These are phyloP conservation scores for Margaritifera margaritifera DNA, from an alignment of 2,888 invertebrate genomes.

Conservation along the genomic window DNA sequence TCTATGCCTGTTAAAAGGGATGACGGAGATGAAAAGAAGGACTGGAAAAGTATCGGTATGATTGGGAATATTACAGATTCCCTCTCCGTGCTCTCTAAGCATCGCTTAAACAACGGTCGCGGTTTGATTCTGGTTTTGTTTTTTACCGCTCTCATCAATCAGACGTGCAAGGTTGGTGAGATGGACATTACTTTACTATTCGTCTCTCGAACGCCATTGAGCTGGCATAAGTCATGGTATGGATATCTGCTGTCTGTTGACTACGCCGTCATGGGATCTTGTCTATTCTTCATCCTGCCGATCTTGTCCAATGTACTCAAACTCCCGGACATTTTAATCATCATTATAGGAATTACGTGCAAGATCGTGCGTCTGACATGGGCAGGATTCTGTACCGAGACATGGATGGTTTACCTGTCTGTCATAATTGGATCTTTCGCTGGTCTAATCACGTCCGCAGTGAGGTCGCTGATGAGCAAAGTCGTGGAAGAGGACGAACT, in stretches of 20 bases:
- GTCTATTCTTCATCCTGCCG: constrained; percentile 67
- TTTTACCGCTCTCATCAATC: constrained; percentile 55
- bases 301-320: constrained; percentile 58
- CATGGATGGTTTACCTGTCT: constrained; percentile 67
- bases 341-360: constrained; percentile 64
- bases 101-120: constrained; percentile 44
- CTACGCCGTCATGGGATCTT: constrained; percentile 69
- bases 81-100: constrained; percentile 49
- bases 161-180: constrained; percentile 69
- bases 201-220: constrained; percentile 64
- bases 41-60: constrained; percentile 27
- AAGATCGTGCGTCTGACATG: constrained; percentile 62
- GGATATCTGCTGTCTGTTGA: constrained; percentile 70
- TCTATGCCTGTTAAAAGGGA: constrained; percentile 25
- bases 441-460: constrained; percentile 65
- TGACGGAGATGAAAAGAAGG: constrained; percentile 12
- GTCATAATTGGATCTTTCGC: constrained; percentile 65
- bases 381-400: constrained; percentile 58
- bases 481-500: constrained; percentile 65
- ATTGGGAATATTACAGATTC: constrained; percentile 55
- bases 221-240: constrained; percentile 67
- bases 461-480: constrained; percentile 69
- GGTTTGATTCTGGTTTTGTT: constrained; percentile 58
- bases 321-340: constrained; percentile 61
- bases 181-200: constrained; percentile 69